These are phyloP conservation scores for Tinamus guttatus DNA, from an alignment of 2,113 vertebrate genomes.

Conservation along the genomic window DNA sequence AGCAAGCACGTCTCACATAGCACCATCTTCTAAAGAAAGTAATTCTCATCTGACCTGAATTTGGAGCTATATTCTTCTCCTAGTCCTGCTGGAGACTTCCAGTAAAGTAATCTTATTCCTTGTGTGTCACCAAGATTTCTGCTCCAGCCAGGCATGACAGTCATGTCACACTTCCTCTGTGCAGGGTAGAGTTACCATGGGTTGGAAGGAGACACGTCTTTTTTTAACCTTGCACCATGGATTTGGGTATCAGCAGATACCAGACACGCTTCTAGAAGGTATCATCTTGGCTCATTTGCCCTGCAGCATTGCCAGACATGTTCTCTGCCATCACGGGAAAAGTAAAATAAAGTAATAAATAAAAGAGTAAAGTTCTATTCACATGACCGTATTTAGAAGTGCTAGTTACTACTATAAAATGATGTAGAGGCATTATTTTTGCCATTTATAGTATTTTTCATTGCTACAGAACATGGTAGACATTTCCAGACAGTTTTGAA, in stretches of 20 bases:
- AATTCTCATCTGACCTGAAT: neutral
- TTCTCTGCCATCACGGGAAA: neutral
- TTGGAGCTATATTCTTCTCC: neutral
- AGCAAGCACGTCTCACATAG: neutral
- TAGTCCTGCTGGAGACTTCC: neutral
- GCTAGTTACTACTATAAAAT: neutral
- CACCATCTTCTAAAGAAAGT: neutral
- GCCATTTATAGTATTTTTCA: neutral
- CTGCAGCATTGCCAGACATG: neutral
- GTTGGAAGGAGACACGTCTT: neutral
- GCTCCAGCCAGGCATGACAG: neutral
- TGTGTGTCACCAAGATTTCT: neutral
- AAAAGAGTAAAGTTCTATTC: neutral
- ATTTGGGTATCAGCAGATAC: neutral
- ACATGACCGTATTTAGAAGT: neutral
- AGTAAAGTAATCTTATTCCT: neutral
- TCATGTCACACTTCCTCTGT: neutral
- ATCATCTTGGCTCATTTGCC: neutral
- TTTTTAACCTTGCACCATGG: neutral
- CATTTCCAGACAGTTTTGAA: neutral
- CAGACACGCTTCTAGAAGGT: neutral
- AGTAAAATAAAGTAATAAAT: too few species aligned
- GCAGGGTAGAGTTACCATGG: rapidly evolving
- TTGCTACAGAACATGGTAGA: neutral
- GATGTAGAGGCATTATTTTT: neutral